Percentiles rank a stretch among this genome's conserved stretches.
Evolutionary conservation across 1,140 invertebrate genomes (phyloP).

Genomic region (Agraylea sexmaculata): DNA sequence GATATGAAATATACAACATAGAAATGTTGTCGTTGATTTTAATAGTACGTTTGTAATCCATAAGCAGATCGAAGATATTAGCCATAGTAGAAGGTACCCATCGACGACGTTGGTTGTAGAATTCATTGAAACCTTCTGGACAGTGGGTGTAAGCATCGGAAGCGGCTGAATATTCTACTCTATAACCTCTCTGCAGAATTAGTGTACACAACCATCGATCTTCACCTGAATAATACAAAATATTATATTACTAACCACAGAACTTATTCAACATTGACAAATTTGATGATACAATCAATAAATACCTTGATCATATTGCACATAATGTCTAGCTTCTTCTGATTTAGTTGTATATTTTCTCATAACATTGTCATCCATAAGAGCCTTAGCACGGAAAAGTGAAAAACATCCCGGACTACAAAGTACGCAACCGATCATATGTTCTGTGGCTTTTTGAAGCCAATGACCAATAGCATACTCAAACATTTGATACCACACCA

Average conservation of each 20-base stretch:
- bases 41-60: slow-evolving; percentile 84
- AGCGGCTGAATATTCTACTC: slow-evolving; percentile 96
- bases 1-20: slow-evolving; percentile 87
- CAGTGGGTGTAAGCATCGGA: slow-evolving; percentile 96
- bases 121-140: slow-evolving; percentile 93
- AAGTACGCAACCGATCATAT: slow-evolving; percentile 95
- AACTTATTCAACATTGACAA: neutral
- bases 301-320: slow-evolving; percentile 92
- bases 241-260: neutral
- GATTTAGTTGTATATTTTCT: slow-evolving; percentile 89
- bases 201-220: slow-evolving; percentile 94
- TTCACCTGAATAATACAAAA: slow-evolving; percentile 46
- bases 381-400: slow-evolving; percentile 87
- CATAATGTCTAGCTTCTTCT: slow-evolving; percentile 90
- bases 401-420: slow-evolving; percentile 99
- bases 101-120: slow-evolving; percentile 90
- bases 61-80: slow-evolving; percentile 91
- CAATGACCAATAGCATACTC: slow-evolving; percentile 99
- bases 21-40: slow-evolving; percentile 97
- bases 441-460: slow-evolving; percentile 98
- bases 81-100: slow-evolving; percentile 97
- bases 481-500: slow-evolving; percentile 99
- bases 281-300: neutral
- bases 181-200: slow-evolving; percentile 90
- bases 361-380: slow-evolving; percentile 99